These are phyloP conservation scores for Rhamphomyia laevipes DNA, from an alignment of 2,888 invertebrate species.

Conservation along the genomic window DNA sequence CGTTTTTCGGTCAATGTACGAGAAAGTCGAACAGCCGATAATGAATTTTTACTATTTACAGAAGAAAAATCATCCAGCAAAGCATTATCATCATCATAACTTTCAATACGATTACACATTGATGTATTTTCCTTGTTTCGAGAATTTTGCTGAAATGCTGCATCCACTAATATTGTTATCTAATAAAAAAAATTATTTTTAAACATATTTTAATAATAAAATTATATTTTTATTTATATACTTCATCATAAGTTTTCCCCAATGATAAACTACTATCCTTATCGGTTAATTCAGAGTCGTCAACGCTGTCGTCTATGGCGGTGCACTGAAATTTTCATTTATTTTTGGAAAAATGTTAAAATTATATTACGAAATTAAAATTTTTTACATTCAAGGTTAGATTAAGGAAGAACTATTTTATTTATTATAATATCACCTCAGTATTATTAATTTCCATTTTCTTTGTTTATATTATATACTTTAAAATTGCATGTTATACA, in stretches of 20 bases:
- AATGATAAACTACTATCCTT: constrained; percentile 17
- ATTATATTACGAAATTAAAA: too few species aligned
- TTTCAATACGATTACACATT: neutral
- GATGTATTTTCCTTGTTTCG: neutral
- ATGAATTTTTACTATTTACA: neutral
- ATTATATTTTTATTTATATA: constrained; percentile 11
- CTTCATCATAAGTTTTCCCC: constrained; percentile 22
- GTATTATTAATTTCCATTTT: too few species aligned
- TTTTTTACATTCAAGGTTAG: too few species aligned
- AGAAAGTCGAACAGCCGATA: constrained; percentile 28
- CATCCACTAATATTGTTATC: constrained; percentile 23
- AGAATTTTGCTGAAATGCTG: constrained; percentile 20
- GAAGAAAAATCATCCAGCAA: neutral
- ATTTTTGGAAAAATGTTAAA: too few species aligned
- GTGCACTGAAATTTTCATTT: constrained; percentile 19
- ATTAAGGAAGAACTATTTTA: too few species aligned
- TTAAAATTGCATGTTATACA: too few species aligned
- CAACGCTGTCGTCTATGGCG: constrained; percentile 18
- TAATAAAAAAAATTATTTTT: neutral
- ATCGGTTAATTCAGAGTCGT: constrained; percentile 16
- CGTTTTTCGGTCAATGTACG: constrained; percentile 49
- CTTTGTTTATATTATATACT: too few species aligned
- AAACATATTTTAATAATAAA: neutral
- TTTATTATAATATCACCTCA: too few species aligned
- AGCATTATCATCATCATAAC: neutral